These are phyloP conservation scores for Actinia equina DNA, from an alignment of 64 coral and sea anemone species.

Conservation along the genomic window DNA sequence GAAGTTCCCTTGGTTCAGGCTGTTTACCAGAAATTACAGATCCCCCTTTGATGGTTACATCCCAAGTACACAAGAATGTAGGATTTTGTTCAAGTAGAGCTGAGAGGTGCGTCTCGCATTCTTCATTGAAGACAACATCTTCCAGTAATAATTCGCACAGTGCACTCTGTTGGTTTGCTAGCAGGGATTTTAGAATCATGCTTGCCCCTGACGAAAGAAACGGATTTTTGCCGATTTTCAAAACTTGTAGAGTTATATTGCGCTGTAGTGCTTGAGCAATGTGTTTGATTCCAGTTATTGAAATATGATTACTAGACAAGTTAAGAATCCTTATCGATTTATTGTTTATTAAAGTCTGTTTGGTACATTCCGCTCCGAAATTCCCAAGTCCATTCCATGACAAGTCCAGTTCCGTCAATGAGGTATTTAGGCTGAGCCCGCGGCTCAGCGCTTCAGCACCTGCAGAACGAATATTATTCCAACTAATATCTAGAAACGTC, in stretches of 20 bases:
- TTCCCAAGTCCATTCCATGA: slow-evolving; percentile 59
- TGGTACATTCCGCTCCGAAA: slow-evolving; percentile 26
- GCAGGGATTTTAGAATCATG: slow-evolving; percentile 21
- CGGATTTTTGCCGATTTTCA: slow-evolving; percentile 51
- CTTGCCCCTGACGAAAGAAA: slow-evolving; percentile 30
- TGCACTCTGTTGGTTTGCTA: slow-evolving; percentile 14
- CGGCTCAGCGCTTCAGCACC: slow-evolving; percentile 17
- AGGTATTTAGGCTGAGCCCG: slow-evolving; percentile 23
- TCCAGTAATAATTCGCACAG: slow-evolving; percentile 35
- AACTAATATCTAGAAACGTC: slow-evolving; percentile 55
- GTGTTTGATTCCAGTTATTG: neutral
- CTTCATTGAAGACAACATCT: slow-evolving; percentile 28
- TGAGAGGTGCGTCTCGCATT: slow-evolving; percentile 14
- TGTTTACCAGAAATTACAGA: neutral
- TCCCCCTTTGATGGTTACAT: slow-evolving; percentile 37
- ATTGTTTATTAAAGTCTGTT: slow-evolving; percentile 1
- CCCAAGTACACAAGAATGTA: slow-evolving; percentile 41
- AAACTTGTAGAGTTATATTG: slow-evolving; percentile 30
- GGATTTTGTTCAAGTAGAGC: slow-evolving; percentile 33
- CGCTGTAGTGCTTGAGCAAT: slow-evolving; percentile 43
- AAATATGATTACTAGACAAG: slow-evolving; percentile 31
- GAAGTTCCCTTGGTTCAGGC: slow-evolving; percentile 35
- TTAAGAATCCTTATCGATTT: slow-evolving; percentile 29
- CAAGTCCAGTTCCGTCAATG: slow-evolving; percentile 38
- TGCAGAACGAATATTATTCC: slow-evolving; percentile 30